Evolutionary conservation across 2,888 invertebrate species (phyloP), one percentile per base, ranked within the genome.

Genomic region (Platerodrilus igneus): DNA sequence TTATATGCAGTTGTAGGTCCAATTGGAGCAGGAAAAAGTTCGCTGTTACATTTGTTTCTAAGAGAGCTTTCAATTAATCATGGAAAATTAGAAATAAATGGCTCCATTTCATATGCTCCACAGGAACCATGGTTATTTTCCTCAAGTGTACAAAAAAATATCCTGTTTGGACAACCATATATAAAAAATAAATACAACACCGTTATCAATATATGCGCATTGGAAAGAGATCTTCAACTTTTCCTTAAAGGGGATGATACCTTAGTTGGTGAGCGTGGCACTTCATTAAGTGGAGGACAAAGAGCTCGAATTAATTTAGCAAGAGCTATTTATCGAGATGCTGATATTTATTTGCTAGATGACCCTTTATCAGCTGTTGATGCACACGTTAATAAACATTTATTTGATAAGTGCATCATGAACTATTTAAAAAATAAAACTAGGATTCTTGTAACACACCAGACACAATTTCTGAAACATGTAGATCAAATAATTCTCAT

Each of bases 321-420:
- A 0, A 72, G 89, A 48, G 83, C 87, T 3, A 75, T 88, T 37
- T 90, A 89, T 54, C 76, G 80, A 60, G 75, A 84, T 57, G 83
- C 86, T 15, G 78, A 83, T 56, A 77, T 88, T 43, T 88, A 86
- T 59, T 66, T 89, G 3, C 66, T 89, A 16, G 88, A 89, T 60
- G 88, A 88, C 67, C 87, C 88, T 0, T 64, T 88, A 2, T 83
- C 83, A 41, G 86, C 87, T 1, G 86, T 88, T 0, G 88, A 89
- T 62, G 73, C 83, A 0, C 78, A 79, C 41, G 86, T 88, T n/a
- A 81, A 83, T 1, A 76, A 78, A 42, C 80, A 83, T 60, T 66
- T 89, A 3, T 87, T 86, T 57, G 78, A 86, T 30, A 76, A 83
- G 63, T 87, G 85, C 35, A 80, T 86, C 37, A 67, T 63, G 27